These are phyloP conservation scores for Drosophila emarginata DNA, from an alignment of 2,888 invertebrate species.

Conservation along the genomic window DNA sequence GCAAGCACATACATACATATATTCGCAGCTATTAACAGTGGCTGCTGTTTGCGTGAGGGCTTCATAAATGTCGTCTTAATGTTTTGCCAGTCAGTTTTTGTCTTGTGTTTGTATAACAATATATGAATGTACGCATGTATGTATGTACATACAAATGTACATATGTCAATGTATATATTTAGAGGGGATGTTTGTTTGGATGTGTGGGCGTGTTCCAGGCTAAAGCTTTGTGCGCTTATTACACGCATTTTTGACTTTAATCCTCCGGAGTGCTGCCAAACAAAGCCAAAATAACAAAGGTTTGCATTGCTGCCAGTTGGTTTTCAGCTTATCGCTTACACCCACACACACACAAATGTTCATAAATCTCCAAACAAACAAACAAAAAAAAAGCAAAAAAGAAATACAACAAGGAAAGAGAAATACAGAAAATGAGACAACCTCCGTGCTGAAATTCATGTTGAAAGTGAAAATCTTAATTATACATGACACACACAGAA, in stretches of 20 bases:
- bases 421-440: conserved; percentile 27
- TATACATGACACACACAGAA: conserved; percentile 71
- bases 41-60: conserved; percentile 49
- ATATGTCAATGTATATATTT: conserved; percentile 23
- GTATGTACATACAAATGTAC: conserved; percentile 20
- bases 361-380: conserved; percentile 56
- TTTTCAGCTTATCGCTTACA: conserved; percentile 63
- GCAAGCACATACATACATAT: conserved; percentile 10
- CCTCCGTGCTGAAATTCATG: conserved; percentile 36
- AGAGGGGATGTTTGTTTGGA: conserved; percentile 16
- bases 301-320: conserved; percentile 73
- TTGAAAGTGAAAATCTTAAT: conserved; percentile 74
- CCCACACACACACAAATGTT: conserved; percentile 32
- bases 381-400: conserved; percentile 8
- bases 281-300: conserved; percentile 75
- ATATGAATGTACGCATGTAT: conserved; percentile 13
- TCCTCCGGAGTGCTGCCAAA: conserved; percentile 70
- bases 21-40: conserved; percentile 40
- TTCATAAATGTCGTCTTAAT: conserved; percentile 66
- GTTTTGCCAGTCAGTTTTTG: conserved; percentile 57
- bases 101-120: conserved; percentile 38
- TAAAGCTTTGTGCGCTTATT: conserved; percentile 72
- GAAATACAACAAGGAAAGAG: not conserved
- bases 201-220: conserved; percentile 35
- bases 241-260: conserved; percentile 78